Evolutionary conservation across 92 coral and sea anemone genomes (phyloP).

Genomic region (Nematostella vectensis): DNA sequence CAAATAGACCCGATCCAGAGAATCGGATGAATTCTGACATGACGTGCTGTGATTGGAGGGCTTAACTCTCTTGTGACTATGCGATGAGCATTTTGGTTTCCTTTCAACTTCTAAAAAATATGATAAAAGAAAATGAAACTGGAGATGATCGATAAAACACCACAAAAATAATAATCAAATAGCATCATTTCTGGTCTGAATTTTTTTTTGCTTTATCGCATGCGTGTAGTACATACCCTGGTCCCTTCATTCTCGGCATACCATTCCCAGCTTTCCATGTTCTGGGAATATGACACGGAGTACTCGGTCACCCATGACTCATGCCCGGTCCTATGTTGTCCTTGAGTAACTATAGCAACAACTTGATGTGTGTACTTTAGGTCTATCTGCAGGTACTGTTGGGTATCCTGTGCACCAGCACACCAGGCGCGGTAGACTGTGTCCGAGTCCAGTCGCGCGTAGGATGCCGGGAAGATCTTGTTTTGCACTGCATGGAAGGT

Average conservation of each 20-base stretch:
- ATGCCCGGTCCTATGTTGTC: constrained; percentile 22
- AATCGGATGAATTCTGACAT: constrained; percentile 27
- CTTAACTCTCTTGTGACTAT: constrained; percentile 8
- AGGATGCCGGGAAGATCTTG: constrained; percentile 26
- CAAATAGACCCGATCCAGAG: constrained; percentile 36
- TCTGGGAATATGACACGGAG: constrained; percentile 15
- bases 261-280: constrained; percentile 27
- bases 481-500: no score
- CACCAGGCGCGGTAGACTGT: constrained; percentile 40
- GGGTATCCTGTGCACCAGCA: constrained; percentile 22
- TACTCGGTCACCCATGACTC: constrained; percentile 37
- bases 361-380: constrained; percentile 11
- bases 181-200: no score
- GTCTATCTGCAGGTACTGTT: constrained; percentile 41
- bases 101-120: constrained; percentile 18
- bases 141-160: no score
- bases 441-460: constrained; percentile 30
- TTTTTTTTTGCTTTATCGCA: no score
- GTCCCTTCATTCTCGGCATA: no score
- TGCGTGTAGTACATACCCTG: no score
- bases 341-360: constrained; percentile 32
- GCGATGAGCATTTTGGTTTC: constrained; percentile 25
- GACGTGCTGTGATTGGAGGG: constrained; percentile 26
- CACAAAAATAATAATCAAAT: no score
- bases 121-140: no score